Base-by-base conservation (phyloP, 2,888 invertebrate genomes). In the Altica lythri region DNA sequence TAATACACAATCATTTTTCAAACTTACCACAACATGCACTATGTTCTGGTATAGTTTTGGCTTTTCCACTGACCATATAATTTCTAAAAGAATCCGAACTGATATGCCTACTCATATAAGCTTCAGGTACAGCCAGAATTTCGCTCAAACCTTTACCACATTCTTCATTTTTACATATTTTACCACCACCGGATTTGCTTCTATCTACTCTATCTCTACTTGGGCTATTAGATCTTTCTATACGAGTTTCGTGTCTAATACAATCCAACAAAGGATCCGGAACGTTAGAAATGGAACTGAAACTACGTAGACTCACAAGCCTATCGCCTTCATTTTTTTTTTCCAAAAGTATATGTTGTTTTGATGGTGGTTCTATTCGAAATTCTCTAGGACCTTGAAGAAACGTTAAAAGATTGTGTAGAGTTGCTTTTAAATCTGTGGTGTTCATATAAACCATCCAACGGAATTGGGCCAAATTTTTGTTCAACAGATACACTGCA, bases 391-490 rank as follows among this genome's bases (percentile, higher is more conserved):
- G 59, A 16, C 63, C 63, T 49, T 66, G 70, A 4, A 77, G 62
- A 14, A 76, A 67, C 13, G 64, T 61, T 12, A 72, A 81, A 5
- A 93, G 78, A 73, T 93, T 93, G 16, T 85, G 81, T 51, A 94
- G 78, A 0, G 92, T 93, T 2, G 88, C 84, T 55, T 90, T 77
- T 57, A 92, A 81, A 72, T 92, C 90, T 2, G 81, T 78, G 0
- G 91, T 87, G 1, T 86, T 81, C 32, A 90, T 77, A 1, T 87
- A 88, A 61, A 88, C 84, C 60, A 88, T 83, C 83, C 88, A 90
- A 42, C 90, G 77, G 55, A 96, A 76, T 76, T 98, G 97, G 1
- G 92, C 92, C 58, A 98, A 90, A 72, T 97, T 95, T 77, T 95
- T 95, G 78, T 96, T 96, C 19, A 97, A 78, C 9, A 96, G 80